Conservation (phyloP, 1,140 invertebrate species). For the Planococcus citri region DNA sequence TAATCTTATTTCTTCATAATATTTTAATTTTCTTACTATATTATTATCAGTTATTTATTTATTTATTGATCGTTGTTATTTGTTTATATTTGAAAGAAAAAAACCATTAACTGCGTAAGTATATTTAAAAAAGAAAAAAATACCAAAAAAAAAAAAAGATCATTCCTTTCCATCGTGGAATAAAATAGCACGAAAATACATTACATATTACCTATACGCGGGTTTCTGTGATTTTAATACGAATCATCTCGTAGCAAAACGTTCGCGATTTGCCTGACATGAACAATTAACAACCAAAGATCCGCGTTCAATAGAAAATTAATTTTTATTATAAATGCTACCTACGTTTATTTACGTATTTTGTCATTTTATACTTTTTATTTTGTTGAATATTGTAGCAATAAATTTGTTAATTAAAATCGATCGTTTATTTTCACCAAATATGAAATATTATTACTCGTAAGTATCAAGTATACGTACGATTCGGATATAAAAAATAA, state of each 20-base stretch:
- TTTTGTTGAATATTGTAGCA: neutral
- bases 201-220: no score
- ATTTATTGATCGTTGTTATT: neutral
- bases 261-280: neutral
- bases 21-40: neutral
- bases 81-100: neutral
- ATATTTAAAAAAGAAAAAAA: no score
- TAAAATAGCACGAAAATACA: no score
- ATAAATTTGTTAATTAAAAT: neutral
- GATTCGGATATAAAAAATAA: no score
- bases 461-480: no score
- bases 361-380: constrained; percentile 4
- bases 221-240: neutral
- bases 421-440: no score
- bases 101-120: no score
- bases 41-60: neutral
- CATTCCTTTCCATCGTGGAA: no score
- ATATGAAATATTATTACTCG: no score
- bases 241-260: neutral
- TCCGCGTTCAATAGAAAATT: no score
- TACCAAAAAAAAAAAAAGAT: no score
- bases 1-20: neutral
- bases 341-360: neutral
- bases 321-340: neutral
- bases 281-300: no score